Evolutionary conservation across 1,140 invertebrate genomes (phyloP).

Genomic region (Drosophila neocordata): DNA sequence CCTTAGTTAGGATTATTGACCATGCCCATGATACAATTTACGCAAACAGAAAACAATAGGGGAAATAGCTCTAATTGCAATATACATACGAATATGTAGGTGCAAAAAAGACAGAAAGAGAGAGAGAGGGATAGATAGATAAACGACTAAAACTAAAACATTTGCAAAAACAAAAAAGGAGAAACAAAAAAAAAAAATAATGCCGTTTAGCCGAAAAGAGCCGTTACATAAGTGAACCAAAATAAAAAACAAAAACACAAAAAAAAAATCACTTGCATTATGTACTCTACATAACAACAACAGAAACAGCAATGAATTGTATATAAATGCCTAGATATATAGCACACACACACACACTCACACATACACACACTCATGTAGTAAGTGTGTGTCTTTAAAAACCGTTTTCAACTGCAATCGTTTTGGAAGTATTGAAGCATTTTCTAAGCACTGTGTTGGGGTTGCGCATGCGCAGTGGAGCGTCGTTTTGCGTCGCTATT

Average conservation of each 20-base stretch:
- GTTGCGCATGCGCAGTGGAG: constrained; percentile 8
- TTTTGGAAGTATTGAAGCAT: neutral
- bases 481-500: neutral
- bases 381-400: neutral
- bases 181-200: constrained; percentile 41
- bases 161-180: constrained; percentile 30
- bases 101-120: constrained; percentile 28
- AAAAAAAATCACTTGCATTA: constrained; percentile 30
- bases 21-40: constrained; percentile 35
- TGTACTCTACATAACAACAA: constrained; percentile 18
- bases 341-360: neutral
- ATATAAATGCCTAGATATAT: neutral
- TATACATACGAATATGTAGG: constrained; percentile 10
- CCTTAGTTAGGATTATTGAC: neutral
- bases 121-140: neutral
- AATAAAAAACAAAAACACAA: too few species aligned
- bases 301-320: constrained; percentile 33
- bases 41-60: constrained; percentile 67
- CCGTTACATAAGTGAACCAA: constrained; percentile 63
- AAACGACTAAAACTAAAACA: constrained; percentile 25
- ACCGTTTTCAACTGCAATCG: constrained; percentile 1
- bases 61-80: constrained; percentile 67
- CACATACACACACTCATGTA: too few species aligned
- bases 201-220: constrained; percentile 62
- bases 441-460: neutral